Evolutionary conservation across 2,797 vertebrate genomes (phyloP), one percentile per base, ranked within the genome.

Genomic region (Amblyopsis hoosieri): DNA sequence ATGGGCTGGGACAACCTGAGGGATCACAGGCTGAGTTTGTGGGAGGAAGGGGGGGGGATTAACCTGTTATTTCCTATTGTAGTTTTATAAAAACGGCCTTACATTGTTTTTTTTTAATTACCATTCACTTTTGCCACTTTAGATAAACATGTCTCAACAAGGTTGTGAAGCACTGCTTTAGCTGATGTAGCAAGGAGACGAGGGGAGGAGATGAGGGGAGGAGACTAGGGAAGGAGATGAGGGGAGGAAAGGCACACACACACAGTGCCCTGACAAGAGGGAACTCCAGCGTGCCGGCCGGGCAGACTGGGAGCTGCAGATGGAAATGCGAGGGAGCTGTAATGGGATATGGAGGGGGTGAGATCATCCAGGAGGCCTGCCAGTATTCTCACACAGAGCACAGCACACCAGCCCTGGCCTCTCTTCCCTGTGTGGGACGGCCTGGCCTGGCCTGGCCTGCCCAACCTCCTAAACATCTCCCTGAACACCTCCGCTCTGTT

Each of bases 271-370:
- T 42, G 2, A 42, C 37, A 4, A 29, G 23, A 29, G 23, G 23
- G 23, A 29, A 29, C 23, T 29, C 23, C 23, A 42, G 37, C 8
- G 8, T 42, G 37, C 37, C 37, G 7, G 37, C 37, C 37, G 7
- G 9, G 37, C 37, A 42, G 7, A 10, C 37, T 42, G 37, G 37
- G 37, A 42, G 37, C 37, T 42, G 37, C 8, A 42, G 37, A 7
- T 42, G 37, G 89, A 86, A 90, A 89, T 79, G 84, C 85, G 83
- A 87, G 78, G 76, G 75, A 47, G 69, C 64, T 91, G 91, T 89
- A 93, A 92, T 87, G 62, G 75, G 89, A 93, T 86, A 88, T 73
- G 49, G 33, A 81, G 78, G 66, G 62, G 80, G 84, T 92, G 91
- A 91, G 79, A 76, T 92, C 91, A 91, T 90, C 56, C 67, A 71